A percentile compares a stretch with the other conserved stretches of the same genome.
Evolutionary conservation across 1,140 invertebrate species (phyloP).

Genomic region (Drepana arcuata): DNA sequence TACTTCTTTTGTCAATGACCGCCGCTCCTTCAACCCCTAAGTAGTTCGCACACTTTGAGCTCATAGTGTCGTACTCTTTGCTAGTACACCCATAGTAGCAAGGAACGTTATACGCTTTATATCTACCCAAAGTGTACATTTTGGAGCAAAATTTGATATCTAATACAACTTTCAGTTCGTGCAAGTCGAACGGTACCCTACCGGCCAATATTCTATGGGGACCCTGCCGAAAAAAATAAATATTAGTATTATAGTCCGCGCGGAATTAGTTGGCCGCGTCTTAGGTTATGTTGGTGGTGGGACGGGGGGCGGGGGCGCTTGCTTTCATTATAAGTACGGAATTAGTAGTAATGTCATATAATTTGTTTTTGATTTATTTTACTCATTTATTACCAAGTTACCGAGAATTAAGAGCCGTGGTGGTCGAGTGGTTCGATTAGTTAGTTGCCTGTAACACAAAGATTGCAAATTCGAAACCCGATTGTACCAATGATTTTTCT

Average conservation of each 20-base stretch:
- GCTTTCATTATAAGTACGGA: too few species aligned
- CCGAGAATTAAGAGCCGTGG: too few species aligned
- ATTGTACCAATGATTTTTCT: too few species aligned
- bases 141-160: slow-evolving; percentile 25
- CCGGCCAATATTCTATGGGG: slow-evolving; percentile 9
- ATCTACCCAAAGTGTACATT: slow-evolving; percentile 16
- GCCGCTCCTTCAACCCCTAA: slow-evolving; percentile 34
- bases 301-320: too few species aligned
- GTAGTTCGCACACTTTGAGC: slow-evolving; percentile 17
- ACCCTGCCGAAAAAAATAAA: slow-evolving; percentile 10
- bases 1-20: slow-evolving; percentile 19
- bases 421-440: too few species aligned
- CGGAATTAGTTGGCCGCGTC: too few species aligned
- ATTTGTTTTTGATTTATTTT: too few species aligned
- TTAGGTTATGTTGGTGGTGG: too few species aligned
- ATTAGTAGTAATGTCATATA: too few species aligned
- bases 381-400: too few species aligned
- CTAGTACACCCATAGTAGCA: slow-evolving; percentile 40
- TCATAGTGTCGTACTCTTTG: slow-evolving; percentile 6
- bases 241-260: neutral
- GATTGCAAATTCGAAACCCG: too few species aligned
- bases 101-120: slow-evolving; percentile 24
- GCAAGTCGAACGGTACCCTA: slow-evolving; percentile 10
- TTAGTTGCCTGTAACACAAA: too few species aligned
- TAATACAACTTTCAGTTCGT: slow-evolving; percentile 23